These are phyloP conservation scores for Leucopternis melanops DNA, from an alignment of 2,113 vertebrate genomes.

Conservation along the genomic window DNA sequence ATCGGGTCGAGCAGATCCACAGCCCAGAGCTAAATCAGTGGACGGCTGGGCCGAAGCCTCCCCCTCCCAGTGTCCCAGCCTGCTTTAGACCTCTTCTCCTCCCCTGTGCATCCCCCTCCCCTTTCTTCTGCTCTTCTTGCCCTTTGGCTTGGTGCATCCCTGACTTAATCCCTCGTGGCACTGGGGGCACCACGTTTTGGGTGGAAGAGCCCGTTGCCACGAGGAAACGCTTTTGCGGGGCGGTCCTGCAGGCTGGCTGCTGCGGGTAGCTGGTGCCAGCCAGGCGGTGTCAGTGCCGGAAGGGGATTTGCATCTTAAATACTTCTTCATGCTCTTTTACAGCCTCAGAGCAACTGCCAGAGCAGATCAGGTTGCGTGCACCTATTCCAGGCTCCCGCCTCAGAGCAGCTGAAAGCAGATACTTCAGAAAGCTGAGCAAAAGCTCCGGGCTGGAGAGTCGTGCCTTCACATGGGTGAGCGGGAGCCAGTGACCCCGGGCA, in stretches of 20 bases:
- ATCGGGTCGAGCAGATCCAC: neutral
- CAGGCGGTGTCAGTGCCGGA: neutral
- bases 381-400: slow-evolving; percentile 28
- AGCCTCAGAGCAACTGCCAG: slow-evolving; percentile 30
- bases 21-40: neutral
- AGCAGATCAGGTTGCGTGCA: slow-evolving; percentile 17
- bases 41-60: neutral
- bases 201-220: neutral
- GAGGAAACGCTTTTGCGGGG: neutral
- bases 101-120: neutral
- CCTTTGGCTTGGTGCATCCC: neutral
- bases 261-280: neutral
- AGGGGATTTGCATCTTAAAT: neutral
- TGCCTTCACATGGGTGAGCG: neutral
- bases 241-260: neutral
- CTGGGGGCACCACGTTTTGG: neutral
- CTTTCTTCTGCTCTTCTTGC: neutral
- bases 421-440: neutral
- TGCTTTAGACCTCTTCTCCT: neutral
- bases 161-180: accelerated
- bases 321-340: neutral
- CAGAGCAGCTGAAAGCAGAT: slow-evolving; percentile 30
- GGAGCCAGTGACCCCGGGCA: neutral
- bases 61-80: neutral
- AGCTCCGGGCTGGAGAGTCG: neutral